Percentiles rank a stretch among this genome's conserved stretches.
phyloP scores from a whole-genome alignment of 2,888 invertebrate species.

The Euphydryas editha region DNA sequence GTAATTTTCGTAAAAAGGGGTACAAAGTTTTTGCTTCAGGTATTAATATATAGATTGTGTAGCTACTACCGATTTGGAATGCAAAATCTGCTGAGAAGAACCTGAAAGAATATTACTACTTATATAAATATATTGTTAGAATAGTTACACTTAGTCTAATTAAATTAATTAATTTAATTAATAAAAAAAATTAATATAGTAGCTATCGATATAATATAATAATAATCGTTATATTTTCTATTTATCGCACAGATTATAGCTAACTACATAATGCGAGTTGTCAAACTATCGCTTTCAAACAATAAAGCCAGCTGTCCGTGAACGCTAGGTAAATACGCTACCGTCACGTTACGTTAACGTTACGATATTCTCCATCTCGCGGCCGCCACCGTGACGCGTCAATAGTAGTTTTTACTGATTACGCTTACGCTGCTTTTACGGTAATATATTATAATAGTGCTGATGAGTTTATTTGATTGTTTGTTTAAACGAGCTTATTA shows the following conservation, averaged over 20 bases:
- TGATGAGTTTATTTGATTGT: not conserved
- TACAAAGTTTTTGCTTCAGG: no score
- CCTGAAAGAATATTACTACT: no score
- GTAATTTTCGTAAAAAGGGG: no score
- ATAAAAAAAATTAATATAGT: no score
- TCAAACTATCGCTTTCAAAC: constrained; percentile 44
- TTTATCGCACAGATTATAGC: constrained; percentile 1
- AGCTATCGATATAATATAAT: not conserved
- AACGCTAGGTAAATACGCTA: constrained; percentile 38
- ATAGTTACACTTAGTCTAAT: no score
- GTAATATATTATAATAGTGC: constrained; percentile 1
- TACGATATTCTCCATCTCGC: constrained; percentile 59
- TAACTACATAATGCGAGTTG: not conserved
- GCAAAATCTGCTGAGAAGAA: no score
- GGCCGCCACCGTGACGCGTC: constrained; percentile 59
- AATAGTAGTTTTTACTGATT: constrained; percentile 29
- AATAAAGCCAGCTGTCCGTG: constrained; percentile 40
- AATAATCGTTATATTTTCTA: no score
- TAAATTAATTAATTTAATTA: no score
- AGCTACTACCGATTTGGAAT: no score
- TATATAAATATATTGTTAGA: no score
- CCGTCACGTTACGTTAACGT: constrained; percentile 30
- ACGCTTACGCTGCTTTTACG: constrained; percentile 17
- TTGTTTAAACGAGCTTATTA: not conserved
- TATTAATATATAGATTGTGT: no score